phyloP scores from a whole-genome alignment of 2,888 invertebrate genomes.

The Meghimatium bilineatum region DNA sequence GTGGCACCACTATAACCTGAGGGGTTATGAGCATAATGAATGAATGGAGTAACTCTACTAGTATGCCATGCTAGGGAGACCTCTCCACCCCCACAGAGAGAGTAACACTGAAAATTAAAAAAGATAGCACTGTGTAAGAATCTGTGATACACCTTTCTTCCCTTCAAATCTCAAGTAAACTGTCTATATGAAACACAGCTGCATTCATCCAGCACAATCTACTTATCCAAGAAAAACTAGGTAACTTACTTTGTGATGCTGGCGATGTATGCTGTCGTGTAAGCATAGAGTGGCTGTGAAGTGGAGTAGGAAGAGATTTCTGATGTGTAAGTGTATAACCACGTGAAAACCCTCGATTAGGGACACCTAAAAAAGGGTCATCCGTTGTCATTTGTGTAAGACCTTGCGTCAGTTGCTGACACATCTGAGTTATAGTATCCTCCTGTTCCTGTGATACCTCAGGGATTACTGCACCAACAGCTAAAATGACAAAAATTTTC shows the following conservation, averaged over 20 bases:
- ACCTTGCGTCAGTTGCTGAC: slow-evolving; percentile 86
- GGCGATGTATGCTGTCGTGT: slow-evolving; percentile 59
- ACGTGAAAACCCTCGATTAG: slow-evolving; percentile 42
- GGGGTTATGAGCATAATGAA: too few relatives aligned
- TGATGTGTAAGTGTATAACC: slow-evolving; percentile 51
- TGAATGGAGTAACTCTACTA: too few relatives aligned
- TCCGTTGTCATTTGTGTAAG: slow-evolving; percentile 84
- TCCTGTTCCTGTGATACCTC: slow-evolving; percentile 83
- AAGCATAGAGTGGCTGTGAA: slow-evolving; percentile 50
- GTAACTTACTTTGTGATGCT: slow-evolving; percentile 50
- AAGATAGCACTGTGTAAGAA: too few relatives aligned
- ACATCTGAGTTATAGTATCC: slow-evolving; percentile 85
- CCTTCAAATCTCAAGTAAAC: too few relatives aligned
- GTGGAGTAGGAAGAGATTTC: slow-evolving; percentile 55
- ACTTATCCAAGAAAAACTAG: not conserved
- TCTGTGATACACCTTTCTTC: too few relatives aligned
- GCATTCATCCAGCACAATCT: not conserved
- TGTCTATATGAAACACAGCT: too few relatives aligned
- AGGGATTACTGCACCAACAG: slow-evolving; percentile 85
- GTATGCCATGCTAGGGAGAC: too few relatives aligned
- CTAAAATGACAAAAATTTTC: slow-evolving; percentile 21
- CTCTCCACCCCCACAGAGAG: too few relatives aligned
- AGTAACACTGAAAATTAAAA: too few relatives aligned
- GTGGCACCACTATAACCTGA: too few relatives aligned
- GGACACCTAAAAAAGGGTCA: slow-evolving; percentile 75